Percentiles rank a stretch among this genome's conserved stretches.
Conservation (phyloP, 2,113 vertebrate species). For the Isurus oxyrinchus region DNA sequence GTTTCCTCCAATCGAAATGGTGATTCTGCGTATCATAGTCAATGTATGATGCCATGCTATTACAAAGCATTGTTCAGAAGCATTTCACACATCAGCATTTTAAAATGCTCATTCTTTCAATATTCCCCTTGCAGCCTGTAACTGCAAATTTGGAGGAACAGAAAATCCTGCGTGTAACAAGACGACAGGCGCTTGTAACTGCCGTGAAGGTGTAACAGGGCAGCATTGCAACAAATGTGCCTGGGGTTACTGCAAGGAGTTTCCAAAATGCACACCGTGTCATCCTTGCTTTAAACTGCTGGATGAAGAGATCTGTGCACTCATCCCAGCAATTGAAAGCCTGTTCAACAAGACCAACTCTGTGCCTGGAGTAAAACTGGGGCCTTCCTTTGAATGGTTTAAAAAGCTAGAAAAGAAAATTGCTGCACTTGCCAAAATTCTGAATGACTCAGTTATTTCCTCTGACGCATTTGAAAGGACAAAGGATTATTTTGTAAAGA, state of each 20-base stretch:
- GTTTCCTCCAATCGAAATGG: neutral
- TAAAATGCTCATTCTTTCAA: neutral
- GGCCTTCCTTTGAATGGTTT: constrained; percentile 44
- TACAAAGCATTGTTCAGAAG: neutral
- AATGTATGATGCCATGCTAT: neutral
- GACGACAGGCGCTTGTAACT: constrained; percentile 64
- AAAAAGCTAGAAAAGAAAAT: constrained; percentile 56
- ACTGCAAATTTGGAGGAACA: constrained; percentile 67
- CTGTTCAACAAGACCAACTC: constrained; percentile 55
- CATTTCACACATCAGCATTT: neutral
- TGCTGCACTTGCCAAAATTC: constrained; percentile 51
- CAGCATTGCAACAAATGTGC: constrained; percentile 64
- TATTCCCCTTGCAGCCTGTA: constrained; percentile 57
- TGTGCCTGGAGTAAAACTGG: constrained; percentile 45
- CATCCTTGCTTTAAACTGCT: constrained; percentile 68
- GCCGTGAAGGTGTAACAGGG: constrained; percentile 56
- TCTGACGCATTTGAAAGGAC: constrained; percentile 48
- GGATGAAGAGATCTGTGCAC: constrained; percentile 52
- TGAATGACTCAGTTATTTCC: constrained; percentile 51
- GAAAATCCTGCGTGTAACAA: constrained; percentile 61
- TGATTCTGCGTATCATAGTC: neutral
- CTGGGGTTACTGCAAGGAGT: constrained; percentile 53
- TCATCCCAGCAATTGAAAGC: constrained; percentile 52
- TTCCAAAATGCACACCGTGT: constrained; percentile 66
- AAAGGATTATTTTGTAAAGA: constrained; percentile 52